Evolutionary conservation across 2,797 vertebrate species (phyloP).

Genomic region (Apodemus agrarius): DNA sequence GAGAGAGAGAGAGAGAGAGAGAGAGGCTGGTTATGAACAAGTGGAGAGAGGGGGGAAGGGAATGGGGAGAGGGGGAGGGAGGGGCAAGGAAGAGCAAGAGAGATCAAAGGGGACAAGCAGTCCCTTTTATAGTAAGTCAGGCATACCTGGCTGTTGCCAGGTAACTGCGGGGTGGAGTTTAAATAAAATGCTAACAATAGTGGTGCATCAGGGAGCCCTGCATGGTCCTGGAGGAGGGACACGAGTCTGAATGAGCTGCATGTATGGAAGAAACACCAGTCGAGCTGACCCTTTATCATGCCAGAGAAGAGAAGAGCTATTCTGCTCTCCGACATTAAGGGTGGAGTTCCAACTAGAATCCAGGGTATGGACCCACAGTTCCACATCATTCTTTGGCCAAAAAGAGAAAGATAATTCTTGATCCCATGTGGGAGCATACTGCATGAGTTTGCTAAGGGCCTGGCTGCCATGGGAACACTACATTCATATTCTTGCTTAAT

Average conservation of each 20-base stretch:
- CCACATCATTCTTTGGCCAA: background rate
- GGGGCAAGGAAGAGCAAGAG: too few relatives aligned
- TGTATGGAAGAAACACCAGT: background rate
- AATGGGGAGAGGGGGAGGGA: too few relatives aligned
- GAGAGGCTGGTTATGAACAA: too few relatives aligned
- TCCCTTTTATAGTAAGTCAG: too few relatives aligned
- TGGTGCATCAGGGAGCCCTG: background rate
- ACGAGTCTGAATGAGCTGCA: background rate
- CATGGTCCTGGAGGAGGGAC: background rate
- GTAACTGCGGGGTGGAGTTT: too few relatives aligned
- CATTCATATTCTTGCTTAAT: slow-evolving; percentile 11
- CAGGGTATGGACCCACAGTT: background rate
- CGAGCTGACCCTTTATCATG: background rate
- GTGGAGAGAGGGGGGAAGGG: too few relatives aligned
- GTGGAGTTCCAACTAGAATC: background rate
- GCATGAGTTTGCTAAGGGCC: background rate
- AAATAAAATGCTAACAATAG: background rate
- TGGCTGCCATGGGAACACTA: slow-evolving; percentile 13
- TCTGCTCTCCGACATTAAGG: background rate
- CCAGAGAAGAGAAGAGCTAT: background rate
- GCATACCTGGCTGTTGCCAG: too few relatives aligned
- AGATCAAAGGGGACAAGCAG: too few relatives aligned
- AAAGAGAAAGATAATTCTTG: background rate
- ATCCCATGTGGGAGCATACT: background rate
- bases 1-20: too few relatives aligned